Evolutionary conservation across 2,888 invertebrate species (phyloP).

Genomic region (Ferrisia virgata): DNA sequence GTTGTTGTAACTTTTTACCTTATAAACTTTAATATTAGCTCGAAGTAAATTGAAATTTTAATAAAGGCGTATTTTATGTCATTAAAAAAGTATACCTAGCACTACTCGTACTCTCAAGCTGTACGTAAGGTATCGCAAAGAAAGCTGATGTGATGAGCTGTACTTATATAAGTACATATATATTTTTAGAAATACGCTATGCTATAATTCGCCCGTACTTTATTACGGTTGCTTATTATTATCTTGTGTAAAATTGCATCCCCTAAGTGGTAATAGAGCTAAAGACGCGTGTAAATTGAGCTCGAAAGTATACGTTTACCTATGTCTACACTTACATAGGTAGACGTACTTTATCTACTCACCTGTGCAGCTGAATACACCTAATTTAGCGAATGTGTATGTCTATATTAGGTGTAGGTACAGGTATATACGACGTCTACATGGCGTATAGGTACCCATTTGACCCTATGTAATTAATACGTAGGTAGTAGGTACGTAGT

Average conservation of each 20-base stretch:
- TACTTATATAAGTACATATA: too few relatives aligned
- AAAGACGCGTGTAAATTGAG: not conserved
- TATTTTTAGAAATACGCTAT: not conserved
- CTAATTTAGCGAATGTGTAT: too few relatives aligned
- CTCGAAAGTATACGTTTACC: not conserved
- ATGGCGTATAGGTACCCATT: not conserved
- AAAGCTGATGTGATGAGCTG: too few relatives aligned
- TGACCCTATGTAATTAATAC: not conserved
- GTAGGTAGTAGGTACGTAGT: not conserved
- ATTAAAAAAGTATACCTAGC: not conserved
- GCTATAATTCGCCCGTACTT: not conserved
- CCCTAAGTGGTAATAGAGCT: not conserved
- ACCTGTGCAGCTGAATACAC: too few relatives aligned
- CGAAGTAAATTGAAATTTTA: constrained; percentile 30
- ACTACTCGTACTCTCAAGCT: too few relatives aligned
- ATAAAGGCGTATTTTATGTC: not conserved
- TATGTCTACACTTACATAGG: not conserved
- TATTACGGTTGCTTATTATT: constrained; percentile 11
- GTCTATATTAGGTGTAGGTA: not conserved
- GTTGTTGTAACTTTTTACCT: not conserved
- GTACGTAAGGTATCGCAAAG: not conserved
- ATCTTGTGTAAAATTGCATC: constrained; percentile 13
- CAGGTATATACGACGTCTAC: not conserved
- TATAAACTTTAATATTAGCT: not conserved
- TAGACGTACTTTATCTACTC: not conserved